Conservation (phyloP, 2,888 invertebrate genomes). For the Colletes collaris region DNA sequence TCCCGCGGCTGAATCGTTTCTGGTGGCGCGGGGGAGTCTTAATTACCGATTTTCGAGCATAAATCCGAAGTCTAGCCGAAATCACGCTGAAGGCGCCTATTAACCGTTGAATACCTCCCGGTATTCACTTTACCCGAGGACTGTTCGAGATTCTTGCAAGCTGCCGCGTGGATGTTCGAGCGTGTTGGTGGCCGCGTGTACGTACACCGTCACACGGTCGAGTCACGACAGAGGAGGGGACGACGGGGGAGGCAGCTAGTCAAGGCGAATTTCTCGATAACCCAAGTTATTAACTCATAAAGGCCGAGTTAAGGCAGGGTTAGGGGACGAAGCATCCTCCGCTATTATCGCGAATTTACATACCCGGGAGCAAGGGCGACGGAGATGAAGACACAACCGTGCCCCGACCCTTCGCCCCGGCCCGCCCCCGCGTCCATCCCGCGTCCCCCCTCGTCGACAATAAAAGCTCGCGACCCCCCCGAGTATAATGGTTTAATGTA, state of each 20-base stretch:
- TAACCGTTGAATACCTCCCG: slow-evolving; percentile 48
- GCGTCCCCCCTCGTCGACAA: slow-evolving; percentile 67
- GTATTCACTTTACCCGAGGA: slow-evolving; percentile 41
- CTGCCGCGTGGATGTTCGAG: slow-evolving; percentile 23
- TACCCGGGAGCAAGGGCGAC: slow-evolving; percentile 70
- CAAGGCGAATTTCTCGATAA: slow-evolving; percentile 81
- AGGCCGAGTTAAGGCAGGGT: slow-evolving; percentile 79
- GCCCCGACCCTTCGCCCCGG: slow-evolving; percentile 32
- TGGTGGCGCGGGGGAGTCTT: background rate
- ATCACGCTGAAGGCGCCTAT: slow-evolving; percentile 47
- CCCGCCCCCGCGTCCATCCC: slow-evolving; percentile 40
- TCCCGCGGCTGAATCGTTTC: background rate
- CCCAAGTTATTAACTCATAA: slow-evolving; percentile 83
- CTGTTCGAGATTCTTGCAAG: slow-evolving; percentile 61
- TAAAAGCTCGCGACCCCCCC: slow-evolving; percentile 76
- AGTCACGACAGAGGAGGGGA: slow-evolving; percentile 28
- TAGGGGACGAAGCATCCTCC: slow-evolving; percentile 73
- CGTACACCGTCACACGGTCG: slow-evolving; percentile 8
- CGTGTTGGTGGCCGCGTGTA: background rate
- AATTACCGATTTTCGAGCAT: slow-evolving; percentile 29
- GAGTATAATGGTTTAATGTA: slow-evolving; percentile 78
- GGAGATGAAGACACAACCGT: slow-evolving; percentile 60
- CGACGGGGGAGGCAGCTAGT: slow-evolving; percentile 54
- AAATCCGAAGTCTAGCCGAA: slow-evolving; percentile 36
- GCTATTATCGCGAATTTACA: slow-evolving; percentile 82